Percentiles rank a stretch among this genome's conserved stretches.
These are phyloP conservation scores for Drosophila tani DNA, from an alignment of 1,140 invertebrate genomes.

Conservation along the genomic window DNA sequence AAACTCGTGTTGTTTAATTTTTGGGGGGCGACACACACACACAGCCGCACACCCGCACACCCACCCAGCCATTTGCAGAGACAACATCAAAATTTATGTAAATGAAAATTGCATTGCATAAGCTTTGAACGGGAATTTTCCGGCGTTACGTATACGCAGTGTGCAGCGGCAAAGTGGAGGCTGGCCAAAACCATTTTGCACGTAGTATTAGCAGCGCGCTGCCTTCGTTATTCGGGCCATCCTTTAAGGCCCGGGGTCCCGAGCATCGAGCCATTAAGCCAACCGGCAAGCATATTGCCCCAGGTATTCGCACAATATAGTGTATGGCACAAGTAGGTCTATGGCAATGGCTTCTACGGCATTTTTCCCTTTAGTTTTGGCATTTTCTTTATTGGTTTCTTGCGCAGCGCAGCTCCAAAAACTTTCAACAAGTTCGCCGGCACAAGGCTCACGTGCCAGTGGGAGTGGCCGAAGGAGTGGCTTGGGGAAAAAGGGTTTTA, in stretches of 20 bases:
- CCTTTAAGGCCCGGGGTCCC: constrained; percentile 41
- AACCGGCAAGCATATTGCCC: constrained; percentile 53
- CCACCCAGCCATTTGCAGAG: constrained; percentile 31
- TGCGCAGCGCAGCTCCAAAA: constrained; percentile 50
- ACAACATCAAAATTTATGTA: constrained; percentile 73
- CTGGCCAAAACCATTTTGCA: constrained; percentile 72
- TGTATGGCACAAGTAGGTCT: constrained; percentile 25
- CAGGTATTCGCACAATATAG: constrained; percentile 26
- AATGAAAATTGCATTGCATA: constrained; percentile 82
- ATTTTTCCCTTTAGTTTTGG: constrained; percentile 65
- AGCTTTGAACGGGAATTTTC: constrained; percentile 34
- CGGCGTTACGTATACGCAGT: constrained; percentile 67
- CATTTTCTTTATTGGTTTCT: constrained; percentile 75
- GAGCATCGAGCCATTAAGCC: constrained; percentile 60
- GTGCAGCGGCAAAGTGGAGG: constrained; percentile 34
- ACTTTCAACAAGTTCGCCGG: constrained; percentile 54
- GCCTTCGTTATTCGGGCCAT: constrained; percentile 72
- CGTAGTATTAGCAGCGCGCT: constrained; percentile 74
- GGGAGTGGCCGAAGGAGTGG: not conserved
- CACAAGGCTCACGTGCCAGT: not conserved
- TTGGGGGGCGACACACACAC: constrained; percentile 30
- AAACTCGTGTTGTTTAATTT: constrained; percentile 54
- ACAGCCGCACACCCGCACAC: constrained; percentile 13
- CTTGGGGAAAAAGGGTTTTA: constrained; percentile 12
- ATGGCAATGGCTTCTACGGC: constrained; percentile 21